Conservation (phyloP, 2,113 vertebrate species). For the Heterocephalus glaber region DNA sequence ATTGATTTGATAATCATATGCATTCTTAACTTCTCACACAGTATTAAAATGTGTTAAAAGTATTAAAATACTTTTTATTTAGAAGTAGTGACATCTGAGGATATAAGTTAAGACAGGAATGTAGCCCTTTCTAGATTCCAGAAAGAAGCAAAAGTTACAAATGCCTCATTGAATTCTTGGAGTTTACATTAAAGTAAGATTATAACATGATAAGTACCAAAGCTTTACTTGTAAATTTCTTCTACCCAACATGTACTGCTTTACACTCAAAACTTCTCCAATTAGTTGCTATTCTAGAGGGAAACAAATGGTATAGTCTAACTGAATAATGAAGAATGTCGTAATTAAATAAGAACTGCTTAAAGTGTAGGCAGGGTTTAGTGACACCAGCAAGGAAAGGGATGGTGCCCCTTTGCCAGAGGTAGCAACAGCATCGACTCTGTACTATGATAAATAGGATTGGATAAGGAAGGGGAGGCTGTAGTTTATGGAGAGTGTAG, state of each 20-base stretch:
- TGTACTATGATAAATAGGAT: background rate
- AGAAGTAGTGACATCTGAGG: background rate
- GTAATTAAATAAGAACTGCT: background rate
- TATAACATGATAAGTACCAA: background rate
- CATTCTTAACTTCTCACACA: background rate
- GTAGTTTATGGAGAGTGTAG: background rate
- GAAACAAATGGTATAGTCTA: background rate
- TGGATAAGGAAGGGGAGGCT: background rate
- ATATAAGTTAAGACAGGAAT: background rate
- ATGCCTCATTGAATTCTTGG: background rate
- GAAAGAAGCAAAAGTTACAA: background rate
- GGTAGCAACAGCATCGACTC: background rate
- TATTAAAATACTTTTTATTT: too few relatives aligned
- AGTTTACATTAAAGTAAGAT: background rate
- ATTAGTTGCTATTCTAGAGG: background rate
- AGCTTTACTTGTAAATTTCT: background rate
- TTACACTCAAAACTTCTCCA: background rate
- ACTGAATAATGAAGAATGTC: background rate
- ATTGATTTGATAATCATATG: background rate
- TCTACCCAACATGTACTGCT: background rate
- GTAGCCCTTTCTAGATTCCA: background rate
- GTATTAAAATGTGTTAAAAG: background rate
- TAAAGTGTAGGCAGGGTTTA: background rate
- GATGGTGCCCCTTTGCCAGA: background rate
- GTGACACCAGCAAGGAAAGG: background rate